These are phyloP conservation scores for Drosophila acutilabella DNA, from an alignment of 2,888 invertebrate genomes.

Conservation along the genomic window DNA sequence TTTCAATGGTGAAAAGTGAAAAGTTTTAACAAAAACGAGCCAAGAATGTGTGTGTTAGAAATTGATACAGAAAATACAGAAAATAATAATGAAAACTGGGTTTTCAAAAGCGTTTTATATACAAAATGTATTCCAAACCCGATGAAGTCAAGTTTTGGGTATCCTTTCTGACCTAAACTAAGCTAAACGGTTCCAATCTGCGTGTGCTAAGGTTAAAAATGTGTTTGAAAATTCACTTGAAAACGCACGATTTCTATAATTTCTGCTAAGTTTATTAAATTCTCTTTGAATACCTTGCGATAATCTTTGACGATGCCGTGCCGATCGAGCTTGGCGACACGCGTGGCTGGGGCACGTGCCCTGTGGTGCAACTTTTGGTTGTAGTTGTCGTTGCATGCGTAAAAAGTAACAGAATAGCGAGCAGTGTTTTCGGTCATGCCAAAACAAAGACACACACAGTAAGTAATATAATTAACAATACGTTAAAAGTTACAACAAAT, in stretches of 20 bases:
- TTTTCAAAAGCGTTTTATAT: too few relatives aligned
- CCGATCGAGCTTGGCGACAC: conserved; percentile 56
- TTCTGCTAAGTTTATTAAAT: background rate
- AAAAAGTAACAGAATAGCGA: conserved; percentile 1
- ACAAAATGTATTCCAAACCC: background rate
- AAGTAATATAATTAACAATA: conserved; percentile 16
- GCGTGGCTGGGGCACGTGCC: conserved; percentile 55
- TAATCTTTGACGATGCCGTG: conserved; percentile 67
- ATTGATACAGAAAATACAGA: background rate
- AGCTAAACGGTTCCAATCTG: too few relatives aligned
- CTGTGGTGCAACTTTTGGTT: conserved; percentile 61
- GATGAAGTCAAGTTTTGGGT: background rate
- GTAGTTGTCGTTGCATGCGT: conserved; percentile 27
- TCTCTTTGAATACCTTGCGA: conserved; percentile 61
- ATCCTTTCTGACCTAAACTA: background rate
- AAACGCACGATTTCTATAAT: conserved; percentile 17
- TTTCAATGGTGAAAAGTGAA: conserved; percentile 37
- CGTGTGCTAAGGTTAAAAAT: too few relatives aligned
- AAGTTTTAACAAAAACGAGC: conserved; percentile 24
- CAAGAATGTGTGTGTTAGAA: conserved; percentile 24
- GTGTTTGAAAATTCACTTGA: too few relatives aligned
- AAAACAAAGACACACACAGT: conserved; percentile 35
- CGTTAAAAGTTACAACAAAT: background rate
- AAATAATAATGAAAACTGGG: background rate
- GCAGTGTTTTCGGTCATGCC: conserved; percentile 50